Evolutionary conservation across 2,888 invertebrate genomes (phyloP).

Genomic region (Rhyacophila evoluta): DNA sequence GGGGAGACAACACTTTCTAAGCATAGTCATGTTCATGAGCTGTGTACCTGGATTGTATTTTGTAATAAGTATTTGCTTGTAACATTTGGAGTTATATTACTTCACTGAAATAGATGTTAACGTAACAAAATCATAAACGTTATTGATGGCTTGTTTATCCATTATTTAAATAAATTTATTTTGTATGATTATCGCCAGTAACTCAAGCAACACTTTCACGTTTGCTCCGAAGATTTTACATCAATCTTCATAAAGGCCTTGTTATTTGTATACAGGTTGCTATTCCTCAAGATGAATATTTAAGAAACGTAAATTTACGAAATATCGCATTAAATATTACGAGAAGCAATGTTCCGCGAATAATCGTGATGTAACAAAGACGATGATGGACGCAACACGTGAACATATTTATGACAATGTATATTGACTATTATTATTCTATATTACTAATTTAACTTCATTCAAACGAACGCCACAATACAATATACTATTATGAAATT

Average conservation of each 20-base stretch:
- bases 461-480: no score
- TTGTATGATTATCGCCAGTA: background rate
- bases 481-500: no score
- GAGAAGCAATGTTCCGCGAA: no score
- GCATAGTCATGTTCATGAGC: no score
- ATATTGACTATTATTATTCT: no score
- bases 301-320: background rate
- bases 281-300: background rate
- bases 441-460: no score
- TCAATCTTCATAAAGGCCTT: conserved; percentile 5
- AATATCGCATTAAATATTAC: no score
- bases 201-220: background rate
- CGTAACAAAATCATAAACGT: background rate
- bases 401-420: no score
- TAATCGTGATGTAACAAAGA: no score
- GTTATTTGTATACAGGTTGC: conserved; percentile 9
- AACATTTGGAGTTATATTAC: background rate
- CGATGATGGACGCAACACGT: no score
- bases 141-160: conserved; percentile 9
- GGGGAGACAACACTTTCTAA: no score
- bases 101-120: background rate
- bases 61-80: background rate
- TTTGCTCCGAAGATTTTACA: background rate
- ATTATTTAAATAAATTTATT: conserved; percentile 12
- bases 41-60: no score